phyloP scores from a whole-genome alignment of 1,140 invertebrate species.

The Caenorhabditis latens region DNA sequence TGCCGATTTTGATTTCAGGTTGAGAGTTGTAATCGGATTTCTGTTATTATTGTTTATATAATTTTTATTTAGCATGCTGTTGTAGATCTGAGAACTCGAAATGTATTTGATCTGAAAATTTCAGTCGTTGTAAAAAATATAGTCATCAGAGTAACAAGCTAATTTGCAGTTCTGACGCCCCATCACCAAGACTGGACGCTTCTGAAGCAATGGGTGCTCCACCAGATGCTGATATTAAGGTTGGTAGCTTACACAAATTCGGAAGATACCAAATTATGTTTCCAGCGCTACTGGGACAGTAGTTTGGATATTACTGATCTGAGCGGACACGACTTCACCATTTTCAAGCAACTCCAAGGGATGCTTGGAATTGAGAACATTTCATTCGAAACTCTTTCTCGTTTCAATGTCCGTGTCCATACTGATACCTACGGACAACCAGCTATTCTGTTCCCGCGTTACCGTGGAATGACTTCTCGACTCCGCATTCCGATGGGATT shows the following conservation, averaged over 20 bases:
- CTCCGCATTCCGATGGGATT: conserved; percentile 71
- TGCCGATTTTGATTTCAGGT: conserved; percentile 45
- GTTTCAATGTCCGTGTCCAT: conserved; percentile 74
- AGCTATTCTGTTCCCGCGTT: conserved; percentile 74
- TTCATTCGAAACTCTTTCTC: conserved; percentile 71
- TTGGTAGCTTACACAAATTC: not conserved
- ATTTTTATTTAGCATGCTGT: not conserved
- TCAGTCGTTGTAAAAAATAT: too few species aligned
- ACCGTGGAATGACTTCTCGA: conserved; percentile 71
- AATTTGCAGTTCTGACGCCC: conserved; percentile 58
- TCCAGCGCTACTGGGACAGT: conserved; percentile 48
- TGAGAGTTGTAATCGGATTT: not conserved
- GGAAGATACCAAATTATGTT: too few species aligned
- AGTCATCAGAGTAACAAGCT: too few species aligned
- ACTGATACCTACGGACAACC: conserved; percentile 76
- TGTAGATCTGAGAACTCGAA: too few species aligned
- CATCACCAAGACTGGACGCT: conserved; percentile 39
- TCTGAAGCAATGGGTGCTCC: conserved; percentile 18
- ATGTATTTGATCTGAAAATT: too few species aligned
- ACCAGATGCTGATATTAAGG: conserved; percentile 42
- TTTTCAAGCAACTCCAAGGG: conserved; percentile 46
- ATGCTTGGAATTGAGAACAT: conserved; percentile 67
- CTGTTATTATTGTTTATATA: not conserved
- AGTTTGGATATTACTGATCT: conserved; percentile 57
- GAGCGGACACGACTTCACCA: conserved; percentile 31